These are phyloP conservation scores for Pachycephus smyrnensis DNA, from an alignment of 2,888 invertebrate genomes.

Conservation along the genomic window DNA sequence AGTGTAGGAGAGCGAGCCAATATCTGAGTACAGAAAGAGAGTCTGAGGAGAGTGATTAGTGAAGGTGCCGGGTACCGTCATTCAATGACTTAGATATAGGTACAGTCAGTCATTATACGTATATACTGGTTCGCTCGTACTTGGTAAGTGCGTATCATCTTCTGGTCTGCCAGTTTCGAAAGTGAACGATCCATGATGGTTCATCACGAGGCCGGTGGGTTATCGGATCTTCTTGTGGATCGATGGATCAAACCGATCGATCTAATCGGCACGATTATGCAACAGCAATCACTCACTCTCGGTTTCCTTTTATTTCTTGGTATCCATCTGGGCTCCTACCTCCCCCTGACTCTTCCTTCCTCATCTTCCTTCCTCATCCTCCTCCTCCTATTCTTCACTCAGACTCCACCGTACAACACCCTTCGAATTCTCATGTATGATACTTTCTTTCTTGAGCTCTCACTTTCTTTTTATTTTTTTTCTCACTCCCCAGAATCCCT, in stretches of 20 bases:
- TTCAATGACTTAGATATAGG: background rate
- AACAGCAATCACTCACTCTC: constrained; percentile 8
- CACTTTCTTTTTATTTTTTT: background rate
- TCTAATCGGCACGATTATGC: constrained; percentile 14
- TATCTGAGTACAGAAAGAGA: background rate
- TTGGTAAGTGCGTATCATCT: background rate
- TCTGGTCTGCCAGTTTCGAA: constrained; percentile 3
- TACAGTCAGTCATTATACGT: background rate
- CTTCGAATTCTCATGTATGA: background rate
- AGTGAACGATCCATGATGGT: background rate
- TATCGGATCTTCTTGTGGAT: background rate
- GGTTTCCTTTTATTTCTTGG: background rate
- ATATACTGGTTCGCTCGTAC: background rate
- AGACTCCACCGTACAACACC: background rate
- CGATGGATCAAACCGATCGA: background rate
- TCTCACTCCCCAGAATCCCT: background rate
- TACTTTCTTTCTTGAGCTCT: background rate
- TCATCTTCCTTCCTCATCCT: background rate
- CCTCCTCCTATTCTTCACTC: background rate
- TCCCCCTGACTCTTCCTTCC: background rate
- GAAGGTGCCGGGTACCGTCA: background rate
- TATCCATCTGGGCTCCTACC: background rate
- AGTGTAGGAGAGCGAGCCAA: background rate
- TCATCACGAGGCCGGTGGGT: background rate
- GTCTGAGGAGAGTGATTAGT: background rate